Evolutionary conservation across 2,888 invertebrate genomes (phyloP).

Genomic region (Endomychus coccineus): DNA sequence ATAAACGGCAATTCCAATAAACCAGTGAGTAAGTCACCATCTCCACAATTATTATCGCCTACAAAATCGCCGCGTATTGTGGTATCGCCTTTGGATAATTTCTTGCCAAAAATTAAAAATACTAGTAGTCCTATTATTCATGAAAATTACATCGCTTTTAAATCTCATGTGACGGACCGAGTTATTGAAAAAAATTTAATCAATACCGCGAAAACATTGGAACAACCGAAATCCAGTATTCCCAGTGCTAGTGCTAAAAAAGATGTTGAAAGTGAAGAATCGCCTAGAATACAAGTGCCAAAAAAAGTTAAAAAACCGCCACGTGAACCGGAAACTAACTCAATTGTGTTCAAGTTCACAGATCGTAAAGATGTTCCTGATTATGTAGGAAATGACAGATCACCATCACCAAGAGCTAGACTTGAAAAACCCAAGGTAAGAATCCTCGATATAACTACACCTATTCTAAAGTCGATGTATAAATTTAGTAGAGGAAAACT

Average conservation of each 20-base stretch:
- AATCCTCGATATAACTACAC: slow-evolving; percentile 1
- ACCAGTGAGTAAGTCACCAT: slow-evolving; percentile 18
- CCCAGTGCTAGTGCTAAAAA: neutral
- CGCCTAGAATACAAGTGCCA: slow-evolving; percentile 24
- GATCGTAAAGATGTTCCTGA: slow-evolving; percentile 80
- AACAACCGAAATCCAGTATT: too few relatives aligned
- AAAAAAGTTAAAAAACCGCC: slow-evolving; percentile 22
- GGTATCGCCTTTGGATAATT: too few relatives aligned
- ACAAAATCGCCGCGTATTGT: slow-evolving; percentile 22
- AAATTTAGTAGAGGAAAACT: too few relatives aligned
- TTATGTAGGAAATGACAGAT: slow-evolving; percentile 83
- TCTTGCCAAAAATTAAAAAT: slow-evolving; percentile 22
- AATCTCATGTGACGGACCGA: slow-evolving; percentile 46
- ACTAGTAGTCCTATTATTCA: slow-evolving; percentile 3
- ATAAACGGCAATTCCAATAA: slow-evolving; percentile 16
- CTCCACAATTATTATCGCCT: slow-evolving; percentile 26
- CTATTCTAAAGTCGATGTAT: too few relatives aligned
- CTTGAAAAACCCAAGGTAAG: slow-evolving; percentile 69
- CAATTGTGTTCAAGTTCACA: slow-evolving; percentile 83
- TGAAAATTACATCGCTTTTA: slow-evolving; percentile 7
- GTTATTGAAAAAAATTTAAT: slow-evolving; percentile 64
- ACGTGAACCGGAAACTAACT: slow-evolving; percentile 47
- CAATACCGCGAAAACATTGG: slow-evolving; percentile 56
- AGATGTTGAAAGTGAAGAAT: slow-evolving; percentile 1
- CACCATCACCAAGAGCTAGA: slow-evolving; percentile 58